phyloP scores from a whole-genome alignment of 2,888 invertebrate genomes.

The Ectobius pallidus region DNA sequence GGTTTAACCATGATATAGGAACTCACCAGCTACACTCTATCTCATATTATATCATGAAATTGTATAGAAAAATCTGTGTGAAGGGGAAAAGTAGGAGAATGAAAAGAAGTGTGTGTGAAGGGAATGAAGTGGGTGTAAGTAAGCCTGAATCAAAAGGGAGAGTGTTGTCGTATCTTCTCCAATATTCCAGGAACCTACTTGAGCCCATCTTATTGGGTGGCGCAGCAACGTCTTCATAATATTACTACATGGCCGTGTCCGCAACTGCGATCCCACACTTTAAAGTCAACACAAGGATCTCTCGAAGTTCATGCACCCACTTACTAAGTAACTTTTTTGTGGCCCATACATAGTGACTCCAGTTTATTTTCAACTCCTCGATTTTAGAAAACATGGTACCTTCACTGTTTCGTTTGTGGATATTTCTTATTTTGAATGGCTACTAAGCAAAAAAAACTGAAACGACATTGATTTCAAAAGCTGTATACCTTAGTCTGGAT shows the following conservation, averaged over 20 bases:
- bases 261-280: too few species aligned
- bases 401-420: too few species aligned
- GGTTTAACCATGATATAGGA: constrained; percentile 18
- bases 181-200: neutral
- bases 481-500: too few species aligned
- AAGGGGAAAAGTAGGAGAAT: neutral
- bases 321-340: too few species aligned
- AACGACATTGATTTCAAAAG: too few species aligned
- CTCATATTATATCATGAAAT: constrained; percentile 20
- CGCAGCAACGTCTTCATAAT: neutral
- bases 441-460: too few species aligned
- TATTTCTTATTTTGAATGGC: too few species aligned
- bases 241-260: neutral
- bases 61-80: constrained; percentile 6
- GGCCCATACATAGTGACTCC: too few species aligned
- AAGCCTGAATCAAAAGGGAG: neutral
- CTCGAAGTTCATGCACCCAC: too few species aligned
- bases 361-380: too few species aligned
- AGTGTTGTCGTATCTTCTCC: neutral
- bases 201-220: constrained; percentile 4
- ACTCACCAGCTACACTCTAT: constrained; percentile 17
- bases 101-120: neutral
- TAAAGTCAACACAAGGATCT: too few species aligned
- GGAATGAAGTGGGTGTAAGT: neutral
- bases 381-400: too few species aligned